Conservation (phyloP, 2,888 invertebrate genomes). For the Limenitis camilla region DNA sequence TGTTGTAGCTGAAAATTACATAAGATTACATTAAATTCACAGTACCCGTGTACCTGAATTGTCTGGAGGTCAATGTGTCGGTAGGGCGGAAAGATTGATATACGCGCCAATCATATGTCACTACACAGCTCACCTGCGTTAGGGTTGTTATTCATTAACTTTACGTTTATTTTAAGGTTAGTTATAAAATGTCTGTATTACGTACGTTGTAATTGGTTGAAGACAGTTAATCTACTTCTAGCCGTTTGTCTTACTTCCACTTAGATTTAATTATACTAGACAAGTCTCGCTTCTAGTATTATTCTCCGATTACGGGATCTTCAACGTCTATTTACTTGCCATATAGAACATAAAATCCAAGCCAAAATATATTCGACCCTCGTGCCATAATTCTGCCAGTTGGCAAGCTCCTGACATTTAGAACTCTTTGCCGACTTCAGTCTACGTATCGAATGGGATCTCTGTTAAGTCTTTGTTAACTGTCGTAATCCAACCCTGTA, state of each 20-base stretch:
- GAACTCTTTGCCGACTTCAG: constrained; percentile 39
- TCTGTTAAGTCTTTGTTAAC: constrained; percentile 45
- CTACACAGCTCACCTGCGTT: constrained; percentile 7
- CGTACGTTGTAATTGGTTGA: neutral
- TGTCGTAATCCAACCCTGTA: constrained; percentile 41
- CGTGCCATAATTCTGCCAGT: constrained; percentile 39
- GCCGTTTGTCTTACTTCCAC: neutral
- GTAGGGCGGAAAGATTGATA: constrained; percentile 34
- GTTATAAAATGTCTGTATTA: neutral
- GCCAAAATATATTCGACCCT: constrained; percentile 35
- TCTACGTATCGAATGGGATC: constrained; percentile 37
- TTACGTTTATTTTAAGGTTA: neutral
- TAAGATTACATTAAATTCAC: constrained; percentile 29
- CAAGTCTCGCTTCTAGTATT: neutral
- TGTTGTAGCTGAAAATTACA: constrained; percentile 31
- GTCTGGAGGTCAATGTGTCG: constrained; percentile 60
- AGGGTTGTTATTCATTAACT: neutral
- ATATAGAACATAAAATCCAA: constrained; percentile 16
- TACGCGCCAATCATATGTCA: constrained; percentile 51
- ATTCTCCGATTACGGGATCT: neutral
- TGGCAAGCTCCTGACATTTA: constrained; percentile 47
- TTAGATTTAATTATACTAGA: neutral
- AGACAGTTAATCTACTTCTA: neutral
- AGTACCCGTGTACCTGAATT: constrained; percentile 49
- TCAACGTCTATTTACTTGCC: constrained; percentile 7